phyloP scores from a whole-genome alignment of 2,113 vertebrate species.

The Petrocephalus zakoni region DNA sequence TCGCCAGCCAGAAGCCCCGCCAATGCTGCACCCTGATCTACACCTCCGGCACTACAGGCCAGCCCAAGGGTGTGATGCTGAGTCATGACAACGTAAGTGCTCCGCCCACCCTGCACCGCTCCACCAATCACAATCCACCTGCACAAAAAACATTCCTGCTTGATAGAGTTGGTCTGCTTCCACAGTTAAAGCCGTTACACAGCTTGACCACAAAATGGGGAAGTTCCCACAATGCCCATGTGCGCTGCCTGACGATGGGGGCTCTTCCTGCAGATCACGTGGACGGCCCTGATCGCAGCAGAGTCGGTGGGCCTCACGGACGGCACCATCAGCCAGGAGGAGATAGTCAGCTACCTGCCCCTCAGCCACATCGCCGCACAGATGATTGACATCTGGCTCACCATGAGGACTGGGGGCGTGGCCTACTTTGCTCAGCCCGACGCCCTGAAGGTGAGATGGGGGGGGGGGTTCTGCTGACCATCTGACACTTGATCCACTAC shows the following conservation, averaged over 20 bases:
- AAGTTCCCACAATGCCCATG: not conserved
- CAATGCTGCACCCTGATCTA: constrained; percentile 88
- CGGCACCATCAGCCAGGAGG: constrained; percentile 57
- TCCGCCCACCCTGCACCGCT: not conserved
- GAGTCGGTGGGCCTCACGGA: constrained; percentile 39
- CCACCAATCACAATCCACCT: not conserved
- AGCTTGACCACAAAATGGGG: not conserved
- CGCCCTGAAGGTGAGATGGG: constrained; percentile 73
- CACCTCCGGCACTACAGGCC: constrained; percentile 81
- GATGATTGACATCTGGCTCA: constrained; percentile 84
- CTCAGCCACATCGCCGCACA: constrained; percentile 89
- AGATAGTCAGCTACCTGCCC: constrained; percentile 84
- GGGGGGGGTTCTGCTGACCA: not conserved
- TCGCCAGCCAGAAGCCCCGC: constrained; percentile 74
- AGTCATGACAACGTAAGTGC: constrained; percentile 87
- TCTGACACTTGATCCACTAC: not conserved
- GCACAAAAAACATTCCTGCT: not conserved
- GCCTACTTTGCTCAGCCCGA: constrained; percentile 82
- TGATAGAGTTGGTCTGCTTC: not conserved
- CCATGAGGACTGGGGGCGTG: constrained; percentile 64
- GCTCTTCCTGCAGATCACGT: constrained; percentile 67
- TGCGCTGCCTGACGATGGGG: not conserved
- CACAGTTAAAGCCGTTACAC: not conserved
- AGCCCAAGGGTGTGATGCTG: constrained; percentile 91
- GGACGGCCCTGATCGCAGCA: constrained; percentile 56